phyloP scores from a whole-genome alignment of 2,113 vertebrate genomes.

The Condylura cristata region DNA sequence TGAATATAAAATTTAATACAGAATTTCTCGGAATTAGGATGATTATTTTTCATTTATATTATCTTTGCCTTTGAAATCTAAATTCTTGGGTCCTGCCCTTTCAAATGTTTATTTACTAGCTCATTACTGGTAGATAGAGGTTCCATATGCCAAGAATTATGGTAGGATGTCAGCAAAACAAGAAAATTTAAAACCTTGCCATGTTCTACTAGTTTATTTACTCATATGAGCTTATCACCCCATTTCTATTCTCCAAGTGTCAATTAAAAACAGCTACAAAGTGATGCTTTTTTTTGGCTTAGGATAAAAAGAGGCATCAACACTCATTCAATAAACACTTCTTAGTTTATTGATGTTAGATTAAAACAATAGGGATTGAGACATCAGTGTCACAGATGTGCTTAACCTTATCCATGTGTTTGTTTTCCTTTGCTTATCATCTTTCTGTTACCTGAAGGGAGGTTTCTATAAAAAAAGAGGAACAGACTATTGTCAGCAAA shows the following conservation, averaged over 20 bases:
- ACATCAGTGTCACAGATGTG: not conserved
- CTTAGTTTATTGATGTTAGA: not conserved
- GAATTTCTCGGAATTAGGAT: not conserved
- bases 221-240: not conserved
- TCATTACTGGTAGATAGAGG: constrained; percentile 43
- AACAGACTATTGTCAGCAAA: not conserved
- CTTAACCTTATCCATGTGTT: not conserved
- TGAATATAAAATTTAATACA: not conserved
- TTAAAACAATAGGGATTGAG: not conserved
- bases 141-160: constrained; percentile 45
- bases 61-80: constrained; percentile 58
- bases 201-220: not conserved
- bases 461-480: not conserved
- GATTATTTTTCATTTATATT: constrained; percentile 49
- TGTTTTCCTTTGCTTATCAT: not conserved
- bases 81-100: constrained; percentile 35
- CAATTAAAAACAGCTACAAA: constrained; percentile 3
- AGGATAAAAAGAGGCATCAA: not conserved
- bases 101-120: not conserved
- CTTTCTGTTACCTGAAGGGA: not conserved
- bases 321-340: not conserved
- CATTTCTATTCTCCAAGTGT: constrained; percentile 13
- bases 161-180: not conserved
- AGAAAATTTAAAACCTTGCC: not conserved
- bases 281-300: not conserved